Evolutionary conservation across 2,888 invertebrate genomes (phyloP).

Genomic region (Orthosia gracilis): DNA sequence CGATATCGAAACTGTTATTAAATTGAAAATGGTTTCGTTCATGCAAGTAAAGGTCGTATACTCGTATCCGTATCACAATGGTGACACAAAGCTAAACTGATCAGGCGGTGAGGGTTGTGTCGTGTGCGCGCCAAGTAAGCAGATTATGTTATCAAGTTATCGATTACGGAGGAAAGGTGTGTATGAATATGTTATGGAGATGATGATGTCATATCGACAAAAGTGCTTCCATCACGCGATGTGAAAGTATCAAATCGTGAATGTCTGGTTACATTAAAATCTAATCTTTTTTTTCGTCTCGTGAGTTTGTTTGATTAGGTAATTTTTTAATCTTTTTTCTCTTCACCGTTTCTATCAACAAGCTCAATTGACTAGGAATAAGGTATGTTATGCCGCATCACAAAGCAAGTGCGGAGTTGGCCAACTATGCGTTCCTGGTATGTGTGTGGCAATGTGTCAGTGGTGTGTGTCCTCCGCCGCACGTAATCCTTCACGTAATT

Average conservation of each 20-base stretch:
- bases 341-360: neutral
- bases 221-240: constrained; percentile 19
- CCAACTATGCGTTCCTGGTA: constrained; percentile 12
- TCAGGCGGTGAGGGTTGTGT: constrained; percentile 9
- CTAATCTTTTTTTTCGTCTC: neutral
- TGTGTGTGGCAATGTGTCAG: constrained; percentile 27
- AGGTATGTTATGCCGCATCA: neutral
- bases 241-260: neutral
- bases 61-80: constrained; percentile 44
- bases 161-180: constrained; percentile 36
- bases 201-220: neutral
- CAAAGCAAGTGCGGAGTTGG: neutral
- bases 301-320: neutral
- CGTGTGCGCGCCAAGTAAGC: constrained; percentile 1
- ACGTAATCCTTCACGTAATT: constrained; percentile 63
- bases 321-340: neutral
- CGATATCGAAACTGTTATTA: constrained; percentile 68
- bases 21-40: constrained; percentile 65
- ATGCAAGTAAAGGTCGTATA: constrained; percentile 57
- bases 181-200: constrained; percentile 14
- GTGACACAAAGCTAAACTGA: constrained; percentile 52
- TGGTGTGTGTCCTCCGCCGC: constrained; percentile 32
- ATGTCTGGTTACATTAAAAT: neutral
- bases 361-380: neutral
- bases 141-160: constrained; percentile 49